These are phyloP conservation scores for Lophochroa leadbeateri DNA, from an alignment of 2,113 vertebrate species.

Conservation along the genomic window DNA sequence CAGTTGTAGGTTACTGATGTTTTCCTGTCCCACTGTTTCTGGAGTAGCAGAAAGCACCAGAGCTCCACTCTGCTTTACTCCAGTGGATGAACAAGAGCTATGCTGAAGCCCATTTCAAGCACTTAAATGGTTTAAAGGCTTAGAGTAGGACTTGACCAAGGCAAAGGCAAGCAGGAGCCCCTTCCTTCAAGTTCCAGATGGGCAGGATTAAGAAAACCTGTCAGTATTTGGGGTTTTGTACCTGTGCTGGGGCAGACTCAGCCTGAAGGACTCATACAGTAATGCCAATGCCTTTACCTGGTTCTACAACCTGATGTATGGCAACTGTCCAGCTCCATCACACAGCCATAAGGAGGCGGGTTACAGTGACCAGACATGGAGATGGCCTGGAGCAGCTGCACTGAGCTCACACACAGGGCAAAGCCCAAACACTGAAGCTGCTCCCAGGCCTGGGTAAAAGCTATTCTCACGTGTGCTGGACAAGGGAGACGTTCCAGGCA, in stretches of 20 bases:
- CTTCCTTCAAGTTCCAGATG: rapidly evolving
- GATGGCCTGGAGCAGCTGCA: rapidly evolving
- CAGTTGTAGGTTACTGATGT: rapidly evolving
- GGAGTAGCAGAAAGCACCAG: not conserved
- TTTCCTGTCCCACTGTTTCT: rapidly evolving
- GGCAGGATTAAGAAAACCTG: not conserved
- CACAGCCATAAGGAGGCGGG: not conserved
- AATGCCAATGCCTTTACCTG: not conserved
- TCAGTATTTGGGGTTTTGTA: rapidly evolving
- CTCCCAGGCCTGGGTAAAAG: not conserved
- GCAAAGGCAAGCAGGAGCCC: not conserved
- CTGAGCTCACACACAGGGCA: rapidly evolving
- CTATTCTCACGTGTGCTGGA: rapidly evolving
- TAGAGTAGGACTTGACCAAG: not conserved
- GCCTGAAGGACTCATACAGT: rapidly evolving
- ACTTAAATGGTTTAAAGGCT: not conserved
- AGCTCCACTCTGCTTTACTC: not conserved
- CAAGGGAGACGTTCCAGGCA: not conserved
- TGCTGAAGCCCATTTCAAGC: not conserved
- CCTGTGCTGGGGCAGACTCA: not conserved
- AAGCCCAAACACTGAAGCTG: not conserved
- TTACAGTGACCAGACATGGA: not conserved
- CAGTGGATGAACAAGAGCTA: not conserved
- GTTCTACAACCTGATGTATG: rapidly evolving
- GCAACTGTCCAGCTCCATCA: not conserved